Percentiles rank a stretch among this genome's conserved stretches.
These are phyloP conservation scores for Andricus curvator DNA, from an alignment of 2,888 invertebrate genomes.

Conservation along the genomic window DNA sequence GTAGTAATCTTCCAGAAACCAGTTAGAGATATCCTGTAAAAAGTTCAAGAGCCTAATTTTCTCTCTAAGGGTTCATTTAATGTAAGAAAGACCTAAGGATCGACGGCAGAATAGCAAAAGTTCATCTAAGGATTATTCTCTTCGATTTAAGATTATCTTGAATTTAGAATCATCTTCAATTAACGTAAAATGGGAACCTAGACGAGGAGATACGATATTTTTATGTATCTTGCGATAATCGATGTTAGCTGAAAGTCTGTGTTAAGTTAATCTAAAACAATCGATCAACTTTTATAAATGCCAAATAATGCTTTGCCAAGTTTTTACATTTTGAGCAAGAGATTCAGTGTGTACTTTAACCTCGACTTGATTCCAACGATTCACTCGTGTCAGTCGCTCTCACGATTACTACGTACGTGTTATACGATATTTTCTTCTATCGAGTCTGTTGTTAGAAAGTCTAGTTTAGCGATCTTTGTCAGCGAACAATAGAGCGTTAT, in stretches of 20 bases:
- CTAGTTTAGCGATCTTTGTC: constrained; percentile 60
- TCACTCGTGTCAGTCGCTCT: constrained; percentile 58
- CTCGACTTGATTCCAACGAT: constrained; percentile 57
- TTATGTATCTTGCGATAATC: constrained; percentile 10
- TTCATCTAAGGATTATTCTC: neutral
- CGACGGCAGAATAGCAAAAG: neutral
- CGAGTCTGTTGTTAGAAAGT: constrained; percentile 58
- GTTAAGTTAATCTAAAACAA: constrained; percentile 11
- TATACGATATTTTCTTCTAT: constrained; percentile 52
- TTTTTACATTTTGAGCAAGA: constrained; percentile 29
- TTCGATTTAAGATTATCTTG: neutral
- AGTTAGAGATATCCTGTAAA: neutral
- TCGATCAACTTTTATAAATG: constrained; percentile 34
- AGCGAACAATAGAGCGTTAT: constrained; percentile 45
- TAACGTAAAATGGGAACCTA: neutral
- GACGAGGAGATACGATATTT: neutral
- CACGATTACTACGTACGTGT: constrained; percentile 47
- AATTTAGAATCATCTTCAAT: neutral
- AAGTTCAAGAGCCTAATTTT: constrained; percentile 13
- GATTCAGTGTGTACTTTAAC: constrained; percentile 37
- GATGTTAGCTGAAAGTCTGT: constrained; percentile 9
- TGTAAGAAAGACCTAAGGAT: constrained; percentile 9
- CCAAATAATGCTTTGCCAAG: constrained; percentile 41
- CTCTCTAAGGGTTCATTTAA: neutral
- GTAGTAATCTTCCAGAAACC: neutral